phyloP scores from a whole-genome alignment of 2,888 invertebrate genomes.

The Drosophila borborema region DNA sequence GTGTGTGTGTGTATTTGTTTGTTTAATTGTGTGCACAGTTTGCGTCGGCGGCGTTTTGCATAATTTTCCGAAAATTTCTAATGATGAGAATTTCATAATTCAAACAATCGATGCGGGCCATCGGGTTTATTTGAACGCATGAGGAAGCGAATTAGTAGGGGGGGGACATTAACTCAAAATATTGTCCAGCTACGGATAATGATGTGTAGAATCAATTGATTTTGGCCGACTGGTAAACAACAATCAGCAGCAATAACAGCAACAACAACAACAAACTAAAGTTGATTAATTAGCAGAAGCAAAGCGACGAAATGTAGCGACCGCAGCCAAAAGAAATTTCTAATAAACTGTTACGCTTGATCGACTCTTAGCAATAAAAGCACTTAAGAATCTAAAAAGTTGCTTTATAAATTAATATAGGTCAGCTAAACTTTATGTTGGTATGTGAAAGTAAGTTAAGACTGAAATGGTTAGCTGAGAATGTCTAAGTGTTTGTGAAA shows the following conservation, averaged over 20 bases:
- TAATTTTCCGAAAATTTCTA: constrained; percentile 73
- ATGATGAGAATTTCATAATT: constrained; percentile 65
- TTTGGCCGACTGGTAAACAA: constrained; percentile 25
- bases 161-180: constrained; percentile 14
- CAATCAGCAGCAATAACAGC: constrained; percentile 4
- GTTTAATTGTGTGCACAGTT: constrained; percentile 17
- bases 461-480: neutral
- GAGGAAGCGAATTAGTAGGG: neutral
- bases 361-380: constrained; percentile 1
- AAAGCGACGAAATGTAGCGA: constrained; percentile 19
- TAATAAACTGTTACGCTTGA: constrained; percentile 16
- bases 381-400: neutral
- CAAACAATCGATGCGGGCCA: constrained; percentile 59
- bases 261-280: constrained; percentile 17
- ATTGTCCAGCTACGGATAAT: constrained; percentile 30
- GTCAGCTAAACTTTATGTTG: constrained; percentile 6
- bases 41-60: constrained; percentile 63
- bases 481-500: neutral
- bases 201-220: constrained; percentile 36
- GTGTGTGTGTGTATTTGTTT: constrained; percentile 20
- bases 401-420: neutral
- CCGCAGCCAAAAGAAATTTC: constrained; percentile 19
- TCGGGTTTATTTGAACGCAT: constrained; percentile 36
- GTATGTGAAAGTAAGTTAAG: constrained; percentile 1
- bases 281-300: constrained; percentile 30